Evolutionary conservation across 2,113 vertebrate species (phyloP).

Genomic region (Cynocephalus volans): DNA sequence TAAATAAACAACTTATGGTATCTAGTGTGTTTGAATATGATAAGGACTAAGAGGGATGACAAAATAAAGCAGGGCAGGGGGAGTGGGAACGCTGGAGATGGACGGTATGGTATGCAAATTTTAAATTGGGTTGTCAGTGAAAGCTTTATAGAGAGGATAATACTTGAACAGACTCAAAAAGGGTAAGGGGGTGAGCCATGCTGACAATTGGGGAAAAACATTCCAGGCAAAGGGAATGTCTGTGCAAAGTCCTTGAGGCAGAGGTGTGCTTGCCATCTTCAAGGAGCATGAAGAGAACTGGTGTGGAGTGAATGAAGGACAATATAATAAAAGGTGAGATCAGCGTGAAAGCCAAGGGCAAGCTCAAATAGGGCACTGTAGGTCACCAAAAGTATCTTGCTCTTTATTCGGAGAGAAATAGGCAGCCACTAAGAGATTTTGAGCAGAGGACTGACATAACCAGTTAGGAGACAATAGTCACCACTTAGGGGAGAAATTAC

Average conservation of each 20-base stretch:
- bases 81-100: not conserved
- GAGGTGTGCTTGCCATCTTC: not conserved
- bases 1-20: not conserved
- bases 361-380: not conserved
- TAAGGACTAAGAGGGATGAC: not conserved
- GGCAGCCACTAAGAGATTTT: not conserved
- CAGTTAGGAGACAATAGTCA: not conserved
- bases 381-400: not conserved
- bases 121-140: slow-evolving; percentile 1
- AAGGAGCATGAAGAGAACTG: not conserved
- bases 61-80: not conserved
- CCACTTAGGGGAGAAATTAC: not conserved
- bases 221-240: not conserved
- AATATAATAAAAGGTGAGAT: not conserved
- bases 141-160: not conserved
- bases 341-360: not conserved
- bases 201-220: not conserved
- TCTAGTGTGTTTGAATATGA: not conserved
- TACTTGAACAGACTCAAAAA: not conserved
- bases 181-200: not conserved
- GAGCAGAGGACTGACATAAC: not conserved
- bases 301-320: not conserved
- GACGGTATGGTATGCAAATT: not conserved
- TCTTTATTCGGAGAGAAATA: not conserved
- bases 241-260: not conserved